Evolutionary conservation across 2,797 vertebrate species (phyloP).

Genomic region (Pampus argenteus): DNA sequence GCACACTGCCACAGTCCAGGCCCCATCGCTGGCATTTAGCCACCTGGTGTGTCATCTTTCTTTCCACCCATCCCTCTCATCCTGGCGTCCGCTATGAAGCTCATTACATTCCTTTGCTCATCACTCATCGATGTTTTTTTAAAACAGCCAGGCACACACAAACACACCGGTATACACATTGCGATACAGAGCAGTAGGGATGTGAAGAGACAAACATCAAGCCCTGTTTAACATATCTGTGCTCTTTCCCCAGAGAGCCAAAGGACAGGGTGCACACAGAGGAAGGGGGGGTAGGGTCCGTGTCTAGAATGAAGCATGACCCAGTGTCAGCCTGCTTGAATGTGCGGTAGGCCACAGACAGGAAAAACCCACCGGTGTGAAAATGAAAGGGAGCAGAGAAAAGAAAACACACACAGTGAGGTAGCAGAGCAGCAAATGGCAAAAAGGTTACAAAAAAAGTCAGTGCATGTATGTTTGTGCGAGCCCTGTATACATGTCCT

Average conservation of each 20-base stretch:
- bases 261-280: conserved; percentile 14
- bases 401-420: conserved; percentile 24
- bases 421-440: conserved; percentile 30
- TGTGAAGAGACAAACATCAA: neutral
- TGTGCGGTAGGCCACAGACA: conserved; percentile 57
- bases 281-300: conserved; percentile 14
- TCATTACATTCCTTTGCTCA: conserved; percentile 58
- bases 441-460: conserved; percentile 41
- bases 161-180: neutral
- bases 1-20: conserved; percentile 68
- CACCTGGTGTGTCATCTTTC: conserved; percentile 78
- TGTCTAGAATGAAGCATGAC: conserved; percentile 66
- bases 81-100: conserved; percentile 18
- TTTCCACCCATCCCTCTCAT: conserved; percentile 48
- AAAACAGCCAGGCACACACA: conserved; percentile 21
- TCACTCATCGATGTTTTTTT: conserved; percentile 40
- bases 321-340: conserved; percentile 62
- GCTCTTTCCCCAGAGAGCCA: conserved; percentile 19
- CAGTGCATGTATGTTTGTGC: conserved; percentile 35
- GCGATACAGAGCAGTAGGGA: neutral
- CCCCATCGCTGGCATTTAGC: conserved; percentile 79
- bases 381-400: conserved; percentile 13
- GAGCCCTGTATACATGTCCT: neutral
- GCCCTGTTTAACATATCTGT: conserved; percentile 15
- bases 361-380: conserved; percentile 49